Percentiles rank a stretch among this genome's conserved stretches.
Conservation (phyloP, 2,888 invertebrate genomes). For the Oligia fasciuncula region DNA sequence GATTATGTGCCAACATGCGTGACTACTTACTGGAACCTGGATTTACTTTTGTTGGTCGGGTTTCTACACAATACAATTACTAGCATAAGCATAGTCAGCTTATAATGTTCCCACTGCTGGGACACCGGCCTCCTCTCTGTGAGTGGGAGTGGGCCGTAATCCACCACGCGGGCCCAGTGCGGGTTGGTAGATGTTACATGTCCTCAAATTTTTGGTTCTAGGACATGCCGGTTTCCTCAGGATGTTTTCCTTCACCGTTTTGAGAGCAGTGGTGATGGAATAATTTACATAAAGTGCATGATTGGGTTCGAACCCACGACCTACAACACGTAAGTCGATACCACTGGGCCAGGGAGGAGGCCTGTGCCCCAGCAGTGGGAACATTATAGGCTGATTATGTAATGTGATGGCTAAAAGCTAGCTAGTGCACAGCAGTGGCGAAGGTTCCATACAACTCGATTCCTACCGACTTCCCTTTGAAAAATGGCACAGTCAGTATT, state of each 20-base stretch:
- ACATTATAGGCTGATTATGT: background rate
- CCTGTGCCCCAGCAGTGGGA: background rate
- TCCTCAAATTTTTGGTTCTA: background rate
- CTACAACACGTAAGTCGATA: background rate
- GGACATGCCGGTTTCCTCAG: background rate
- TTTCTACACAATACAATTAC: background rate
- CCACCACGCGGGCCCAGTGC: background rate
- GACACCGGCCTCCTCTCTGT: background rate
- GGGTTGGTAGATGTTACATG: background rate
- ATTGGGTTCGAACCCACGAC: background rate
- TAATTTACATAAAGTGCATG: background rate
- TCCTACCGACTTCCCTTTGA: no score
- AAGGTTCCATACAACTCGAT: no score
- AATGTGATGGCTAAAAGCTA: no score
- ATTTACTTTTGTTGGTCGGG: background rate
- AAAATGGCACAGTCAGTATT: no score
- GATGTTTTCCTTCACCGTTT: background rate
- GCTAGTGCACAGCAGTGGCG: no score
- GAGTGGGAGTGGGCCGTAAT: background rate
- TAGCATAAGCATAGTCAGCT: background rate
- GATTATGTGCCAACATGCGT: background rate
- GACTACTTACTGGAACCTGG: background rate
- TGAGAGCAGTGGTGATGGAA: background rate
- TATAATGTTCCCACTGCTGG: background rate
- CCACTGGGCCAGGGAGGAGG: background rate